These are phyloP conservation scores for Apis mellifera DNA, from an alignment of 1,140 invertebrate genomes.

Conservation along the genomic window DNA sequence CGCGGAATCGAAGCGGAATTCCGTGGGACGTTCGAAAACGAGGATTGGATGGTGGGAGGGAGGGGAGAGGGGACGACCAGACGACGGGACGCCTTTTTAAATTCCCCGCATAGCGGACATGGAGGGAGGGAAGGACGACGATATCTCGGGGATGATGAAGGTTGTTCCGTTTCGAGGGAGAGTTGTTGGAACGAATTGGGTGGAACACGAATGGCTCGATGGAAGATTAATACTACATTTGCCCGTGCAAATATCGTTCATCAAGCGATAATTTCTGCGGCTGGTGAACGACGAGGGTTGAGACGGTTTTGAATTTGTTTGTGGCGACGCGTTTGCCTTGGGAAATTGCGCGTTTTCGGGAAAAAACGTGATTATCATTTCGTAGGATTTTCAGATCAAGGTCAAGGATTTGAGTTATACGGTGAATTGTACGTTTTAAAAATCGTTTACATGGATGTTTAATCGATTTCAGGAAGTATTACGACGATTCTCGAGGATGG, in stretches of 20 bases:
- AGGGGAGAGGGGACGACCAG: background rate
- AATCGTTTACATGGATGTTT: too few relatives aligned
- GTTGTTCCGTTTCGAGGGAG: background rate
- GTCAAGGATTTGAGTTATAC: too few relatives aligned
- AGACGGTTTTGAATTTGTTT: accelerated
- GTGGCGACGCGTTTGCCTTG: background rate
- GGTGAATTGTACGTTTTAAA: too few relatives aligned
- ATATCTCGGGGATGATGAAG: background rate
- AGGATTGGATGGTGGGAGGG: background rate
- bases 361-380: background rate
- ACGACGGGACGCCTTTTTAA: conserved; percentile 12
- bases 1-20: conserved; percentile 18
- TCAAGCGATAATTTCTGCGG: background rate
- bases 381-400: too few relatives aligned
- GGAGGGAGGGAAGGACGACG: background rate
- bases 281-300: background rate
- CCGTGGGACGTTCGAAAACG: background rate
- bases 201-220: too few relatives aligned
- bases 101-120: conserved; percentile 4
- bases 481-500: too few relatives aligned
- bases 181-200: background rate
- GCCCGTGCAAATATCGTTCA: background rate
- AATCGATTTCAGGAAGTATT: too few relatives aligned
- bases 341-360: background rate
- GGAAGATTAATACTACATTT: background rate